phyloP scores from a whole-genome alignment of 2,888 invertebrate species.

The Xiphydria camelus region DNA sequence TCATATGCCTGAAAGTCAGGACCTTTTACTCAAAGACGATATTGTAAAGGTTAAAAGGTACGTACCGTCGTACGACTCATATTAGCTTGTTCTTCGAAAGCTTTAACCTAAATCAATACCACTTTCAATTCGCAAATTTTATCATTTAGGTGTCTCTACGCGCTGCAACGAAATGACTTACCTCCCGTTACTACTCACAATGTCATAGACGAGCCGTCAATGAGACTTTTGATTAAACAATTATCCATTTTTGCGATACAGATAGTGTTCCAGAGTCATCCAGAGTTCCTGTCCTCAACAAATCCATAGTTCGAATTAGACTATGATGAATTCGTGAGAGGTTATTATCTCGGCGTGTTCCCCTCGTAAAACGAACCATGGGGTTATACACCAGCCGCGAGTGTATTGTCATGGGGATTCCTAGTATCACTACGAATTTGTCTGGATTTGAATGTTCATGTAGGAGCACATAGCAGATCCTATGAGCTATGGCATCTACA shows the following conservation, averaged over 20 bases:
- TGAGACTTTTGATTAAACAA: neutral
- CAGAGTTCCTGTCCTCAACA: conserved; percentile 96
- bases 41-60: conserved; percentile 88
- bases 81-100: neutral
- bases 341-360: conserved; percentile 98
- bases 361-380: conserved; percentile 99
- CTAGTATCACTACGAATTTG: conserved; percentile 95
- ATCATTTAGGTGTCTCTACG: conserved; percentile 79
- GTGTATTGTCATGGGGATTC: conserved; percentile 99
- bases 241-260: conserved; percentile 49
- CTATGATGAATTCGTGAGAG: conserved; percentile 98
- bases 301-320: conserved; percentile 97
- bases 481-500: conserved; percentile 97
- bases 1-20: conserved; percentile 80
- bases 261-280: conserved; percentile 99
- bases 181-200: conserved; percentile 99
- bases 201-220: conserved; percentile 82
- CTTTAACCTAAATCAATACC: neutral
- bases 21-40: conserved; percentile 88
- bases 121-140: conserved; percentile 5
- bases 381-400: conserved; percentile 99
- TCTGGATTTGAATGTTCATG: conserved; percentile 99
- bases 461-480: conserved; percentile 97
- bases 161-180: conserved; percentile 82
- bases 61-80: neutral